Base-by-base conservation (phyloP, 2,888 invertebrate species). In the Oegoconia quadripuncta region DNA sequence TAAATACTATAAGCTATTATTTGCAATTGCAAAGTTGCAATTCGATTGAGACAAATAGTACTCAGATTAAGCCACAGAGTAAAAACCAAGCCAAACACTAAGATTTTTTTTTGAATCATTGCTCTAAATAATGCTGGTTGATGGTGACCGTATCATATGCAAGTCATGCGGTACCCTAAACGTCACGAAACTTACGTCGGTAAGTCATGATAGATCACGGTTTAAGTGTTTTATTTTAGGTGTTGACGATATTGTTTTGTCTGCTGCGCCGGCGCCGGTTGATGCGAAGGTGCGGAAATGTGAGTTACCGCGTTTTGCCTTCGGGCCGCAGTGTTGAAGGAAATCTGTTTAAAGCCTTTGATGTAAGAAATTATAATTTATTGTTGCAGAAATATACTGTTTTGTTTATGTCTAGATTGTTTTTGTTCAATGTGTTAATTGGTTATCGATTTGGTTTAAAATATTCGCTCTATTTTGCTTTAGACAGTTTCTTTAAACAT, bases 211-310 rank as follows among this genome's bases (percentile, higher is more conserved):
- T 78, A 70, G 62, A 78, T 68, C 50, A 65, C 59, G 55, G 63
- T 72, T 64, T 75, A 75, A 83, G 82, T 80, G 81, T 59, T 78
- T 74, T 78, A 79, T 78, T 79, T 74, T 58, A 61, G 59, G 60
- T 59, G 66, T 60, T 64, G 68, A 64, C 58, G 59, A 59, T 49
- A 51, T 63, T 77, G 77, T 78, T 79, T 62, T 73, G 79, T 77
- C 76, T 78, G 63, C 45, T 41, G 7, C 42, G 44, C 2, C 12
- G 75, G 76, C 79, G 81, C 75, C 79, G 52, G 40, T 11, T 44
- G 50, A 55, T 52, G 58, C 32, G 42, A 59, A 72, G 74, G 73
- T 74, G 75, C 57, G 64, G 74, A 66, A 53, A 61, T 41, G 37
- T 38, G 36, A 48, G 44, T 45, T 50, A 45, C 34, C 23, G 37